Evolutionary conservation across 2,888 invertebrate genomes (phyloP).

Genomic region (Ophion ellenae): DNA sequence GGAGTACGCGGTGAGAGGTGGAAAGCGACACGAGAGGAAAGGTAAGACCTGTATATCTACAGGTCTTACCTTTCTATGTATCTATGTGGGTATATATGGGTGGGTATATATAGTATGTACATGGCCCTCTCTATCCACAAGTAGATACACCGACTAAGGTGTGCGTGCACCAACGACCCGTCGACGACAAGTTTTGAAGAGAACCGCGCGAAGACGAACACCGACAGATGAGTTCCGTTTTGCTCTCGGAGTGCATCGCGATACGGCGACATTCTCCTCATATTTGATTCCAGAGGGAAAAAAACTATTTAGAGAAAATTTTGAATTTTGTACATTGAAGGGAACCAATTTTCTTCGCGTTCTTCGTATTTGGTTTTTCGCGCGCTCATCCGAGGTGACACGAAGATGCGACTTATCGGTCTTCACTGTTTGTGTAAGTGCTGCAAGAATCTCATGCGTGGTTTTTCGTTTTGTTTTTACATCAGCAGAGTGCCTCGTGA

Average conservation of each 20-base stretch:
- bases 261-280: conserved; percentile 9
- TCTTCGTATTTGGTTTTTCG: conserved; percentile 7
- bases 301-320: neutral
- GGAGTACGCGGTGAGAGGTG: neutral
- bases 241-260: conserved; percentile 50
- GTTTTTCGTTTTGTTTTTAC: neutral
- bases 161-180: conserved; percentile 7
- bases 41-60: neutral
- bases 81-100: neutral
- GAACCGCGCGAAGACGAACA: conserved; percentile 55
- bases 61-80: neutral
- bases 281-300: neutral
- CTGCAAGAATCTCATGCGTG: neutral
- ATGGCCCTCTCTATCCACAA: conserved; percentile 25
- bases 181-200: conserved; percentile 47
- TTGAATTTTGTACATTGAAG: no score
- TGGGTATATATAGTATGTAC: neutral
- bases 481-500: neutral
- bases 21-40: neutral
- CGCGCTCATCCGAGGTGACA: conserved; percentile 13
- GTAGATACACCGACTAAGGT: conserved; percentile 45
- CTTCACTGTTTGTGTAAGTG: conserved; percentile 65
- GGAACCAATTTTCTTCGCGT: neutral
- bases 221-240: conserved; percentile 59
- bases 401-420: conserved; percentile 42